Conservation (phyloP, 2,797 vertebrate species). For the Trichosurus vulpecula region DNA sequence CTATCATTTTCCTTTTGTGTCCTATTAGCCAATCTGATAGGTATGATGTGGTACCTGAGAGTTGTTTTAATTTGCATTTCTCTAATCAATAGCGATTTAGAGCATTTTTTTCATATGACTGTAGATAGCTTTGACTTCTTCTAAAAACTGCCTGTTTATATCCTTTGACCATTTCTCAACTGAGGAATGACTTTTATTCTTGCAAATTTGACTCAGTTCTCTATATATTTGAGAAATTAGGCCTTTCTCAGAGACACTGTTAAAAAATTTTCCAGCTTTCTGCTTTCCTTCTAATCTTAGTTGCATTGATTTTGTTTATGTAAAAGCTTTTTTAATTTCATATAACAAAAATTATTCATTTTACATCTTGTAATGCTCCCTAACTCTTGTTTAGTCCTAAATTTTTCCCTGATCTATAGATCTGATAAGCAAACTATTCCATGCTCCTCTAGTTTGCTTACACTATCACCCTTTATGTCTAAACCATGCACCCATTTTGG, state of each 20-base stretch:
- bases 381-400: background rate
- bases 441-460: background rate
- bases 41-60: background rate
- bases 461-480: background rate
- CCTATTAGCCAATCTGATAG: background rate
- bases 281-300: background rate
- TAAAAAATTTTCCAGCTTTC: background rate
- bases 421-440: background rate
- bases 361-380: background rate
- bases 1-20: background rate
- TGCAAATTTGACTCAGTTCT: background rate
- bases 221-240: background rate
- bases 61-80: background rate
- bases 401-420: background rate
- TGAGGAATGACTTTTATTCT: background rate
- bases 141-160: background rate
- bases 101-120: background rate
- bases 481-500: background rate
- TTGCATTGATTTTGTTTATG: background rate
- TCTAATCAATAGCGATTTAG: background rate
- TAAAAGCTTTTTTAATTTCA: background rate
- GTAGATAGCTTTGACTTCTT: background rate
- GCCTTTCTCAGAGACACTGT: background rate
- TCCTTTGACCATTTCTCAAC: background rate
- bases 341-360: background rate